These are phyloP conservation scores for Etheostoma nigrum DNA, from an alignment of 2,797 vertebrate species.

Conservation along the genomic window DNA sequence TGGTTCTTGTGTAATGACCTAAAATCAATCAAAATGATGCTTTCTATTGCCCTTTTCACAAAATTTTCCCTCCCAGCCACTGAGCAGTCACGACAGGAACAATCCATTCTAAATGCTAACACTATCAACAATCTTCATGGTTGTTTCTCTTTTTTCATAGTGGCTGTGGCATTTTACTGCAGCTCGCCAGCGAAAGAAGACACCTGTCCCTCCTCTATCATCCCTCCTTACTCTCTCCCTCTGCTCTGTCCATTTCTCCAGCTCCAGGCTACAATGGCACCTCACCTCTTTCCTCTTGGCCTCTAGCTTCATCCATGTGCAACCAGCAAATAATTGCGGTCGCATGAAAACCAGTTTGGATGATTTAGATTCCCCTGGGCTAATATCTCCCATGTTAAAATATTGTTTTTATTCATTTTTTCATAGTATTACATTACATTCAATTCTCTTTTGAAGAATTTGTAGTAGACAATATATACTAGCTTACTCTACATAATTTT, in stretches of 20 bases:
- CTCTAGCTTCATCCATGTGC: slow-evolving; percentile 53
- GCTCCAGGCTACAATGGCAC: slow-evolving; percentile 34
- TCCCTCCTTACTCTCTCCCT: slow-evolving; percentile 44
- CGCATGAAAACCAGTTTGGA: slow-evolving; percentile 34
- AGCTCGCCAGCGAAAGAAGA: slow-evolving; percentile 47
- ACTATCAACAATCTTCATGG: slow-evolving; percentile 40
- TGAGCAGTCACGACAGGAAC: slow-evolving; percentile 42
- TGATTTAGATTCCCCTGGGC: slow-evolving; percentile 10
- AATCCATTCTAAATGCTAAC: slow-evolving; percentile 56
- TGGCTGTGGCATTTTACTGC: slow-evolving; percentile 40
- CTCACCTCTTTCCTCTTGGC: slow-evolving; percentile 51
- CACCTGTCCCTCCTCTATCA: slow-evolving; percentile 56
- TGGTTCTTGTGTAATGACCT: slow-evolving; percentile 19
- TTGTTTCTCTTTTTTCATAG: slow-evolving; percentile 14
- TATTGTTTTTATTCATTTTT: neutral
- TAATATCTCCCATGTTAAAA: neutral
- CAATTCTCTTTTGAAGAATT: neutral
- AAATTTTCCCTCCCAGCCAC: slow-evolving; percentile 38
- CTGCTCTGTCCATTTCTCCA: slow-evolving; percentile 41
- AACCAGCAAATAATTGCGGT: slow-evolving; percentile 39
- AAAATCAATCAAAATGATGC: slow-evolving; percentile 36
- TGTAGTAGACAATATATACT: neutral
- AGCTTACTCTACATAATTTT: neutral
- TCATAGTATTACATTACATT: neutral
- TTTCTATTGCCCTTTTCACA: slow-evolving; percentile 53